phyloP scores from a whole-genome alignment of 2,888 invertebrate species.

The Neoitamus cyanurus region DNA sequence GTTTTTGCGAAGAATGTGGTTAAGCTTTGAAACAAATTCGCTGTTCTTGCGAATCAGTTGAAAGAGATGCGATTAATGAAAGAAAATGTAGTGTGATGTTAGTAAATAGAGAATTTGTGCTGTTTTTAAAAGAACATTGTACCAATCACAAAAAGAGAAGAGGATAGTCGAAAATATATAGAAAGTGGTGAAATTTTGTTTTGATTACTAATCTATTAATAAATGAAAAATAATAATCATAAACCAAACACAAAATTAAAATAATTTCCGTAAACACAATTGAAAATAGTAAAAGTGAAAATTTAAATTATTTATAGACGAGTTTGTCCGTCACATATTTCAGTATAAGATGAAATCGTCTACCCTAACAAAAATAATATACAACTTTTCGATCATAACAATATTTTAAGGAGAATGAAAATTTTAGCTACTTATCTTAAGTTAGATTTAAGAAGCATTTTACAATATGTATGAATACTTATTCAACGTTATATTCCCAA shows the following conservation, averaged over 20 bases:
- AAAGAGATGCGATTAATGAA: background rate
- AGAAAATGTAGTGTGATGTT: background rate
- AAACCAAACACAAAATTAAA: background rate
- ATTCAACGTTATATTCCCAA: too few species aligned
- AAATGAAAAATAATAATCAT: background rate
- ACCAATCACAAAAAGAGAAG: conserved; percentile 17
- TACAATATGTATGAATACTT: background rate
- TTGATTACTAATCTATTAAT: background rate
- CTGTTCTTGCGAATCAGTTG: background rate
- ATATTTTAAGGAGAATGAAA: background rate
- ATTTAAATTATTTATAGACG: background rate
- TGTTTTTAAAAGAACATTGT: background rate
- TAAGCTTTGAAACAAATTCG: background rate
- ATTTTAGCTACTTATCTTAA: background rate
- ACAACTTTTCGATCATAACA: background rate
- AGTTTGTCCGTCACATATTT: background rate
- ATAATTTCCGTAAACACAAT: background rate
- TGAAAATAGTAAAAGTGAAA: background rate
- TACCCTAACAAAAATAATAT: background rate
- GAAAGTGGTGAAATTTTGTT: conserved; percentile 18
- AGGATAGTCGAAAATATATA: background rate
- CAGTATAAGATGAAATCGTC: too few species aligned
- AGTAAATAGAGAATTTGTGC: background rate
- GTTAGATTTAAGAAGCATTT: too few species aligned
- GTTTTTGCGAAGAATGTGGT: background rate